Base-by-base conservation (phyloP, 1,140 invertebrate genomes). In the Mycetomoellerius zeteki region DNA sequence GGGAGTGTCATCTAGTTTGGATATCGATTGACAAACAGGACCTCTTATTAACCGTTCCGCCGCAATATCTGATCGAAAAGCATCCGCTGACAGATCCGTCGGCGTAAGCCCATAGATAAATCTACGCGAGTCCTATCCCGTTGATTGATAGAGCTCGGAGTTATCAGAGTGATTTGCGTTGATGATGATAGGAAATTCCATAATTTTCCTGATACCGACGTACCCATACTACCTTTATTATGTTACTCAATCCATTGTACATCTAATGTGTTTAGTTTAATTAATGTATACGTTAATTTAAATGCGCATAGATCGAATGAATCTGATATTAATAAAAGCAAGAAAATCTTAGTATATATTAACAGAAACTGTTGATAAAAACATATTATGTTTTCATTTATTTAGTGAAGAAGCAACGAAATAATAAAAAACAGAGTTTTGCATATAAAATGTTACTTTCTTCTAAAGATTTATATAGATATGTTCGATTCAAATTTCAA, bases 1-100 rank as follows among this genome's bases (percentile, higher is more conserved):
- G 60, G n/a, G 60, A 50, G 21, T 85, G 58, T 65, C 58, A 50
- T 24, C 58, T 19, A 10, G 82, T 92, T 90, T 91, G 77, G 88
- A 87, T 89, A 88, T 91, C 89, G 88, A 92, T 88, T 91, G 88
- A 87, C 87, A 88, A 91, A 85, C 84, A 87, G 24, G 37, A n/a
- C n/a, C 33, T 81, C 71, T 88, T 81, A 85, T 86, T 88, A 88
- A 54, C 37, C 1, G 24, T 24, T 37, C 24, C 14, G 47, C n/a
- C 30, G 19, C 14, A 62, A 71, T 60, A 50, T 71, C 62, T 58
- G 56, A 62, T 64, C 52, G 58, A 72, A 72, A 54, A 52, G 43
- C 43, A 54, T 24, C 24, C 71, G 30, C 14, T 76, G 64, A 87
- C 81, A 78, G 62, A 24, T 82, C 43, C 14, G 54, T 50, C 19